Evolutionary conservation across 2,888 invertebrate species (phyloP), one percentile per base, ranked within the genome.

Genomic region (Protonemura montana): DNA sequence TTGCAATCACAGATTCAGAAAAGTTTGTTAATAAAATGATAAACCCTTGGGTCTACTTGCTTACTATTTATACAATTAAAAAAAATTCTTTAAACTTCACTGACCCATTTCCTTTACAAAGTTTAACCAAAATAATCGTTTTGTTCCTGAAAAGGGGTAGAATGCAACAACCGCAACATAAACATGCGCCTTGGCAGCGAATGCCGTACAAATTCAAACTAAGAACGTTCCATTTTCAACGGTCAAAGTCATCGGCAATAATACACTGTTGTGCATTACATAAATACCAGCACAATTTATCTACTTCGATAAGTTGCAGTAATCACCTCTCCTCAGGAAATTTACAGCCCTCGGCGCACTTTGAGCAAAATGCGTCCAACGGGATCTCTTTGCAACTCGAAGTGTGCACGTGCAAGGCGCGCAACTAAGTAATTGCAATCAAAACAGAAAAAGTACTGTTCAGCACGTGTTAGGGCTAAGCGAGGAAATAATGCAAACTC

Each of bases 381-480:
- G 59, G 59, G 59, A 59, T 59, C 13, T 21, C 59, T 2, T 21
- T 35, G 35, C 35, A 35, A 35, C 35, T 3, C 3, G 10, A 35
- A 35, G 35, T 21, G 16, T 59, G 59, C 59, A 59, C 59, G 59
- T 59, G 59, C 59, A 59, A 59, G 59, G 13, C 59, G n/a, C n/a
- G 59, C 59, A 59, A 59, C 16, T 59, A 59, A 59, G 59, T 59
- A 59, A 59, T 59, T 59, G 59, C 59, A 59, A 59, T 59, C 59
- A 2, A 59, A 59, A 59, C 59, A 59, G 41, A 59, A 59, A 13
- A 10, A 59, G 59, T 10, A 10, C 21, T 59, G 59, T 59, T 59
- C 59, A 10, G 59, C 59, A 59, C 59, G 59, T 59, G 59, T 59
- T 59, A 59, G 59, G 59, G 59, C 59, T 59, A 59, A 21, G 59